phyloP scores from a whole-genome alignment of 2,113 vertebrate genomes.

The Labeo catla region DNA sequence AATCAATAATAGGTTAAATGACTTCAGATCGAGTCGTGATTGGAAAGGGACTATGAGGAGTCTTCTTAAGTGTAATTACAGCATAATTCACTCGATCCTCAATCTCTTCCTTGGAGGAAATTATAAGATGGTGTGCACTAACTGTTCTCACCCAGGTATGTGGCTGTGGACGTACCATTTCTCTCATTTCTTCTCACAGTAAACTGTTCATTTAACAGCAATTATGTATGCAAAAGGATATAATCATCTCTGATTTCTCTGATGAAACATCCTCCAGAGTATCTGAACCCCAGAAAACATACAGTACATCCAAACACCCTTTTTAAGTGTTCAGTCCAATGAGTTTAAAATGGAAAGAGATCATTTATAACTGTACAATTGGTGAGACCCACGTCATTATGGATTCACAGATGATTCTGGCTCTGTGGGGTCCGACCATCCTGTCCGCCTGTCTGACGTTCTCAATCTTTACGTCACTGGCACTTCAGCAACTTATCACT shows the following conservation, averaged over 20 bases:
- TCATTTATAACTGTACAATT: neutral
- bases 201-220: conserved; percentile 2
- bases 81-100: neutral
- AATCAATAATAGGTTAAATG: conserved; percentile 31
- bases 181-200: neutral
- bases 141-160: neutral
- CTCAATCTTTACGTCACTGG: neutral
- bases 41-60: neutral
- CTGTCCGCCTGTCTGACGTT: neutral
- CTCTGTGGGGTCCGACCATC: neutral
- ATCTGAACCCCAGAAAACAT: neutral
- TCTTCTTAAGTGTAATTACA: conserved; percentile 17
- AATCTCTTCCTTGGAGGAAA: neutral
- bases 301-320: neutral
- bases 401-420: neutral
- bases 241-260: conserved; percentile 1
- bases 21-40: neutral
- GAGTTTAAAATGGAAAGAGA: neutral
- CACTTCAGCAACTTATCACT: neutral
- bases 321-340: neutral
- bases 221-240: neutral
- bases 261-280: neutral
- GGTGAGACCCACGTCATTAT: neutral
- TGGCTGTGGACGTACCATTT: neutral
- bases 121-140: neutral